Evolutionary conservation across 1,140 invertebrate species (phyloP).

Genomic region (Calycopis cecrops): DNA sequence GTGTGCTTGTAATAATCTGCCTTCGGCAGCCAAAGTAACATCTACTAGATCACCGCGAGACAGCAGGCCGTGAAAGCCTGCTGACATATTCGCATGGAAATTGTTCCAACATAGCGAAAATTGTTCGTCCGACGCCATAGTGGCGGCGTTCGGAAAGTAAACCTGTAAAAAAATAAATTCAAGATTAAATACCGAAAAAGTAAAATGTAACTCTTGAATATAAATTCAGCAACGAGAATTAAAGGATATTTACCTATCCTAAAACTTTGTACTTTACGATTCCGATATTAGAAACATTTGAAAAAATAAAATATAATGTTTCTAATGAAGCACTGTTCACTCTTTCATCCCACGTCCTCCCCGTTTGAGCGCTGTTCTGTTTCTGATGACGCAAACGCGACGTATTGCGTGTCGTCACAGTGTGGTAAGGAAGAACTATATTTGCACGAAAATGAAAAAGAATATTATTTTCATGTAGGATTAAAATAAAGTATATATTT

Average conservation of each 20-base stretch:
- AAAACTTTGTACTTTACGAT: conserved; percentile 71
- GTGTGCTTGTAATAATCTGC: conserved; percentile 86
- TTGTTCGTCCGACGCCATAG: conserved; percentile 83
- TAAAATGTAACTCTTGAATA: conserved; percentile 13
- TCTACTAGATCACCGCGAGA: conserved; percentile 87
- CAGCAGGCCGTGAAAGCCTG: conserved; percentile 83
- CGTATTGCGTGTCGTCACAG: conserved; percentile 59
- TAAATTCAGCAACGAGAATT: neutral
- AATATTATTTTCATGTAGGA: neutral
- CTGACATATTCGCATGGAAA: conserved; percentile 84
- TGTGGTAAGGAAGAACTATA: conserved; percentile 30
- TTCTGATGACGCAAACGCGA: conserved; percentile 69
- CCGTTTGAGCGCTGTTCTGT: conserved; percentile 60
- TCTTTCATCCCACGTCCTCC: conserved; percentile 60
- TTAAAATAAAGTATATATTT: neutral
- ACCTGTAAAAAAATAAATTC: conserved; percentile 61
- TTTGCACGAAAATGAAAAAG: conserved; percentile 33
- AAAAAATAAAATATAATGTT: conserved; percentile 58
- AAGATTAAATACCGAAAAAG: conserved; percentile 21
- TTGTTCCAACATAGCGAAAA: conserved; percentile 87
- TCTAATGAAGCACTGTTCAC: conserved; percentile 52
- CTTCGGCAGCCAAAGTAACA: conserved; percentile 88
- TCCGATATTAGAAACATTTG: conserved; percentile 72
- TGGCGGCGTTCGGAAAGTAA: conserved; percentile 67
- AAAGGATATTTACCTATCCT: conserved; percentile 55